Conservation (phyloP, 30 jellyfish, hydroid and myxozoan genomes). For the Calvadosia cruxmelitensis region DNA sequence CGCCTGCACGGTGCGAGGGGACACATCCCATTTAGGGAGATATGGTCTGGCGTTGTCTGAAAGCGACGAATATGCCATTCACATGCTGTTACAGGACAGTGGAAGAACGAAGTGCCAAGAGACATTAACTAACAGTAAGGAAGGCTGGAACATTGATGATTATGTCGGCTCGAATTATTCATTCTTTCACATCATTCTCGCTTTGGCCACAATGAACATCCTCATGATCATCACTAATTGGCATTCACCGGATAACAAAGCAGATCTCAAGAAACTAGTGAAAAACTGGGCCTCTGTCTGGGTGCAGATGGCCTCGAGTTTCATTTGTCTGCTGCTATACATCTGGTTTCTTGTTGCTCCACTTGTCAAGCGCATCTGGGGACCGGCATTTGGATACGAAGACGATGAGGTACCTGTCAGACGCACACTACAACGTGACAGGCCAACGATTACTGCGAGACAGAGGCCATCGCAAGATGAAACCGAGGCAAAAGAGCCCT, state of each 20-base stretch:
- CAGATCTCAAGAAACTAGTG: constrained; percentile 60
- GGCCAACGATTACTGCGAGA: background rate
- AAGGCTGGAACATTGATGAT: constrained; percentile 41
- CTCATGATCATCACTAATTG: constrained; percentile 84
- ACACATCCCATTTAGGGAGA: constrained; percentile 85
- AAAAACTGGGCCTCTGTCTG: constrained; percentile 98
- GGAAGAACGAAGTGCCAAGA: constrained; percentile 14
- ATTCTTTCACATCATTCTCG: constrained; percentile 70
- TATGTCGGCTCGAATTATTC: constrained; percentile 90
- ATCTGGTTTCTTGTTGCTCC: constrained; percentile 93
- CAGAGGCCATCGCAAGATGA: background rate
- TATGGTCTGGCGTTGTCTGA: constrained; percentile 96
- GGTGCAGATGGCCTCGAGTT: constrained; percentile 99
- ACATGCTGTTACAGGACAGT: constrained; percentile 31
- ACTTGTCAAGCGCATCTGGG: constrained; percentile 64
- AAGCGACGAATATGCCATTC: constrained; percentile 78
- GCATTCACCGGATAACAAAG: constrained; percentile 95
- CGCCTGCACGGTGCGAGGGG: constrained; percentile 95
- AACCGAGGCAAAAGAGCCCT: background rate
- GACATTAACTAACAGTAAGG: constrained; percentile 26
- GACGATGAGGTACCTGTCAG: background rate
- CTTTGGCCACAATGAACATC: constrained; percentile 56
- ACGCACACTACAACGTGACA: background rate
- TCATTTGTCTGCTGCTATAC: constrained; percentile 56
- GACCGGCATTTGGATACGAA: constrained; percentile 72